These are phyloP conservation scores for Pseudochirops cupreus DNA, from an alignment of 2,797 vertebrate species.

Conservation along the genomic window DNA sequence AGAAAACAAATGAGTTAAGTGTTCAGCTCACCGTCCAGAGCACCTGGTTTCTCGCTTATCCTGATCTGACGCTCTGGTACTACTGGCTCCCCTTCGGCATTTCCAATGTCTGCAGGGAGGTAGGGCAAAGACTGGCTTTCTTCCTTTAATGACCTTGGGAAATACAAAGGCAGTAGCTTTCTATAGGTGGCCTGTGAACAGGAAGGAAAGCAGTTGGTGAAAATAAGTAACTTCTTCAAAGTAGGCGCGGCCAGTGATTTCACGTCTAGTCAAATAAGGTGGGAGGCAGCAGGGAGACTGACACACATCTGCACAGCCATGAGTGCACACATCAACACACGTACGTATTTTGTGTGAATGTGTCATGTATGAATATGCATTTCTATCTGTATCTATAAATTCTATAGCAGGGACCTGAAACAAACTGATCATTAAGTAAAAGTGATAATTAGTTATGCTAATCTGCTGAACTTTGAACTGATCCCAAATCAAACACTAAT, in stretches of 20 bases:
- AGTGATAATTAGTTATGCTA: background rate
- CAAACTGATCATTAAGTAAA: background rate
- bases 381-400: background rate
- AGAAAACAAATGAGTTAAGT: background rate
- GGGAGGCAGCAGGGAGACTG: background rate
- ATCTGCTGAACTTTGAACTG: background rate
- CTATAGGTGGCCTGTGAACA: conserved; percentile 89
- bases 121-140: conserved; percentile 89
- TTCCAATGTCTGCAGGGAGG: conserved; percentile 96
- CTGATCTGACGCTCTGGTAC: conserved; percentile 97
- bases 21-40: conserved; percentile 89
- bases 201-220: conserved; percentile 69
- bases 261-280: background rate
- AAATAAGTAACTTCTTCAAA: background rate
- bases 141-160: conserved; percentile 93
- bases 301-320: background rate
- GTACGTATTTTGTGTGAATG: background rate
- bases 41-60: conserved; percentile 95
- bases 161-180: conserved; percentile 96
- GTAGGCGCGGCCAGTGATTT: background rate
- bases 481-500: background rate
- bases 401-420: background rate
- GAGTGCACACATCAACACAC: background rate
- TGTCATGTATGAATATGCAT: background rate
- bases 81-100: conserved; percentile 96